Conservation (phyloP, 2,113 vertebrate species). For the Eulemur macaco region DNA sequence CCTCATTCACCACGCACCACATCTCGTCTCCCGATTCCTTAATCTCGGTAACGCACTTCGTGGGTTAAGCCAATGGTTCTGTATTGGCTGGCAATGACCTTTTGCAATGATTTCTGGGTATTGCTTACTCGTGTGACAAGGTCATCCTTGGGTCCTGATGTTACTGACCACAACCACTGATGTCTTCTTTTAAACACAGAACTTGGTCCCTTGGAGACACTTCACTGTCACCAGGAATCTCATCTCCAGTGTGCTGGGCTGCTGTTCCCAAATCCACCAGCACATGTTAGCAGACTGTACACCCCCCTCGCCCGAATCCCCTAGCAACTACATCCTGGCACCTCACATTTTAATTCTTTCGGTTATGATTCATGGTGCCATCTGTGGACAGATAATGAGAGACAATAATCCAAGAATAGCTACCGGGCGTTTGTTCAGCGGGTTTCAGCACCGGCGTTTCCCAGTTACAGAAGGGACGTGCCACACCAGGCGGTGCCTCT, state of each 20-base stretch:
- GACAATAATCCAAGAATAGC: constrained; percentile 82
- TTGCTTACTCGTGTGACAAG: constrained; percentile 53
- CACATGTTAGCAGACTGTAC: constrained; percentile 77
- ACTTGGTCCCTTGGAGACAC: constrained; percentile 72
- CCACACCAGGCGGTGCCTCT: constrained; percentile 51
- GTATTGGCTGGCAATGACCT: constrained; percentile 50
- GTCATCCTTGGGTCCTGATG: constrained; percentile 70
- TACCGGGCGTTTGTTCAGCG: constrained; percentile 75
- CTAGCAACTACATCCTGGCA: constrained; percentile 83
- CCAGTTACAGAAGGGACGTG: constrained; percentile 65
- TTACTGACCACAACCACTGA: constrained; percentile 47
- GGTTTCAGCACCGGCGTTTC: constrained; percentile 72
- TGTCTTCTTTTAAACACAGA: constrained; percentile 74
- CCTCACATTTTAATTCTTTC: constrained; percentile 80
- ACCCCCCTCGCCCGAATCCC: constrained; percentile 82
- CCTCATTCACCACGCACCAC: neutral
- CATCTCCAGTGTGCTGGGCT: constrained; percentile 68
- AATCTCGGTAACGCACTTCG: neutral
- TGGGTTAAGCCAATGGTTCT: neutral
- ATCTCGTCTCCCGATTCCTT: neutral
- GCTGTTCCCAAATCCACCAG: constrained; percentile 75
- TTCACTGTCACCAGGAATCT: constrained; percentile 66
- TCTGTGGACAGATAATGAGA: constrained; percentile 85
- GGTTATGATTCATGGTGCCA: constrained; percentile 83
- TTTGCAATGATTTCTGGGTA: constrained; percentile 61